These are phyloP conservation scores for Mionectes olivaceus DNA, from an alignment of 2,797 vertebrate species.

Conservation along the genomic window DNA sequence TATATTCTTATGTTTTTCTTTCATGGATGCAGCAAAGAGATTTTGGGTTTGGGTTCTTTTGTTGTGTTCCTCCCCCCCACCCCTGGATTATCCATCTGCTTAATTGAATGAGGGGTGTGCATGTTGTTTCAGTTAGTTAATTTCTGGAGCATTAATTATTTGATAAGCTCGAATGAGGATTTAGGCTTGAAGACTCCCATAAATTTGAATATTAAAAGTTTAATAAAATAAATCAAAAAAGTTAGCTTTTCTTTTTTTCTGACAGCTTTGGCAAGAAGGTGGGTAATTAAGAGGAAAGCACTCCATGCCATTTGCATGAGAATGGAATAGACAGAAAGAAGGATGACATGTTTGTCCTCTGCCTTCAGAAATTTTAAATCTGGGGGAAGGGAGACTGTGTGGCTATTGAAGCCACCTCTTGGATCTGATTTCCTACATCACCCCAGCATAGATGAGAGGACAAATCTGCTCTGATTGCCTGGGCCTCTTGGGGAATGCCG, in stretches of 20 bases:
- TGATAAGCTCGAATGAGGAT: constrained; percentile 56
- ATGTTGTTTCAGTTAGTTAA: constrained; percentile 48
- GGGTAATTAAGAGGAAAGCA: constrained; percentile 28
- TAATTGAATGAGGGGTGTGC: constrained; percentile 38
- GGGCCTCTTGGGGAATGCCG: not conserved
- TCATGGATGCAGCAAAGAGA: not conserved
- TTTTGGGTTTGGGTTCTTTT: not conserved
- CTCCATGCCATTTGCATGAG: constrained; percentile 44
- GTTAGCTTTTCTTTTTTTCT: constrained; percentile 9
- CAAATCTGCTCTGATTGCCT: not conserved
- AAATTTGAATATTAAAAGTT: constrained; percentile 59
- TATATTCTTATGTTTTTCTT: not conserved
- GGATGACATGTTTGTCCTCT: constrained; percentile 56
- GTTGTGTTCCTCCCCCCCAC: not conserved
- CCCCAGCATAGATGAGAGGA: not conserved
- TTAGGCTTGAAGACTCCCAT: constrained; percentile 49
- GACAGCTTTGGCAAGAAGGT: constrained; percentile 46
- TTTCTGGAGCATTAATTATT: constrained; percentile 60
- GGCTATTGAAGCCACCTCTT: not conserved
- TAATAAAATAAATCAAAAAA: constrained; percentile 57
- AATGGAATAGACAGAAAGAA: constrained; percentile 17
- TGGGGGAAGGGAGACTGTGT: not conserved
- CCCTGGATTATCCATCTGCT: constrained; percentile 42
- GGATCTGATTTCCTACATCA: not conserved
- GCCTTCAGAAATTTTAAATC: constrained; percentile 22